Conservation (phyloP, 2,113 vertebrate species). For the Hypomesus transpacificus region DNA sequence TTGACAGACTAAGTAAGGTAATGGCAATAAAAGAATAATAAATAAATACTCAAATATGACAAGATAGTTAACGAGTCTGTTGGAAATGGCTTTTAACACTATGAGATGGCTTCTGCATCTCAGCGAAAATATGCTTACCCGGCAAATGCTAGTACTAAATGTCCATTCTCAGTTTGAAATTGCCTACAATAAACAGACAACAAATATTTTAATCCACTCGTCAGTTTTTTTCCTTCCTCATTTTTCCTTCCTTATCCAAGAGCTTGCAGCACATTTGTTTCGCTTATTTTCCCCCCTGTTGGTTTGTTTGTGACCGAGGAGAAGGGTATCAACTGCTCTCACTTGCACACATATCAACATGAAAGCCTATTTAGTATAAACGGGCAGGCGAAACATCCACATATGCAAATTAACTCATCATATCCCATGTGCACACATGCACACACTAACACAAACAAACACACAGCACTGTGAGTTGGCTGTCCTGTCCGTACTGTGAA, state of each 20-base stretch:
- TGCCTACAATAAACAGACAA: slow-evolving; percentile 27
- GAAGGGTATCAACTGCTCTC: neutral
- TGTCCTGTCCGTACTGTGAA: neutral
- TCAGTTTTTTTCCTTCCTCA: neutral
- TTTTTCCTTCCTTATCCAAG: slow-evolving; percentile 11
- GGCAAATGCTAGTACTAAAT: slow-evolving; percentile 30
- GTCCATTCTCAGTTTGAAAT: slow-evolving; percentile 3
- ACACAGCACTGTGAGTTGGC: neutral
- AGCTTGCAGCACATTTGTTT: slow-evolving; percentile 8
- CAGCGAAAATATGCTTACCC: slow-evolving; percentile 24
- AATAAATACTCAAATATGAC: slow-evolving; percentile 19
- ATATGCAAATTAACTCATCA: slow-evolving; percentile 13
- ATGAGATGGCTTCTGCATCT: too few species aligned
- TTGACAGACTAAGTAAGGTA: neutral
- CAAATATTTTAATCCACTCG: neutral
- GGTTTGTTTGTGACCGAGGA: slow-evolving; percentile 12
- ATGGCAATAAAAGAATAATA: slow-evolving; percentile 11
- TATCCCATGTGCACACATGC: neutral
- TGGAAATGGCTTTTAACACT: too few species aligned
- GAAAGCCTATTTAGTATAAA: slow-evolving; percentile 19
- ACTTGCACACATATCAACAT: slow-evolving; percentile 6
- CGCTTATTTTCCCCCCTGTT: neutral
- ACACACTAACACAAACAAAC: neutral
- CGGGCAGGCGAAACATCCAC: slow-evolving; percentile 20
- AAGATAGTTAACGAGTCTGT: neutral